Evolutionary conservation across 2,797 vertebrate genomes (phyloP).

Genomic region (Phylloscopus collybita): DNA sequence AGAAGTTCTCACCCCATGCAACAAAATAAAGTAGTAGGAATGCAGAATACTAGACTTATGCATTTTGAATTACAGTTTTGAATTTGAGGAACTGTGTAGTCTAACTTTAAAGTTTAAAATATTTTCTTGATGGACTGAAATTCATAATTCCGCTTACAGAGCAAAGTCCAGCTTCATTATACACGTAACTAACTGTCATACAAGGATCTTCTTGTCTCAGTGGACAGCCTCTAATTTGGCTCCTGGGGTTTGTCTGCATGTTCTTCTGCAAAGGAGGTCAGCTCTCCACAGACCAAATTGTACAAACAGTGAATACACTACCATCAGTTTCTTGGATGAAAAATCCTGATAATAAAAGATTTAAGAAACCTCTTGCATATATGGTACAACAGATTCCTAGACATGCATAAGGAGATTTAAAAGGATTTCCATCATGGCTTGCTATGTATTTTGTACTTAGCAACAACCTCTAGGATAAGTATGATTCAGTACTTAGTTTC

Average conservation of each 20-base stretch:
- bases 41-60: neutral
- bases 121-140: neutral
- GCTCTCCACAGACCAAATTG: neutral
- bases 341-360: neutral
- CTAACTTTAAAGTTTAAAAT: neutral
- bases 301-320: neutral
- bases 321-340: neutral
- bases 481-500: neutral
- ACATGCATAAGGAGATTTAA: neutral
- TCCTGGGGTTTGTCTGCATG: neutral
- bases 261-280: neutral
- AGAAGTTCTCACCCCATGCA: neutral
- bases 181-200: neutral
- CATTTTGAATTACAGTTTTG: neutral
- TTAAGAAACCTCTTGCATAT: neutral
- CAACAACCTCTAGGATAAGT: neutral
- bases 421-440: neutral
- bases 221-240: neutral
- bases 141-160: neutral
- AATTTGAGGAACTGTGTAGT: neutral
- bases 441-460: constrained; percentile 14
- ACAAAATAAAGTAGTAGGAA: neutral
- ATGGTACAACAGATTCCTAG: neutral
- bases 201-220: neutral
- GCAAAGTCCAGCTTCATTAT: neutral